These are phyloP conservation scores for Catocala sponsa DNA, from an alignment of 2,888 invertebrate species.

Conservation along the genomic window DNA sequence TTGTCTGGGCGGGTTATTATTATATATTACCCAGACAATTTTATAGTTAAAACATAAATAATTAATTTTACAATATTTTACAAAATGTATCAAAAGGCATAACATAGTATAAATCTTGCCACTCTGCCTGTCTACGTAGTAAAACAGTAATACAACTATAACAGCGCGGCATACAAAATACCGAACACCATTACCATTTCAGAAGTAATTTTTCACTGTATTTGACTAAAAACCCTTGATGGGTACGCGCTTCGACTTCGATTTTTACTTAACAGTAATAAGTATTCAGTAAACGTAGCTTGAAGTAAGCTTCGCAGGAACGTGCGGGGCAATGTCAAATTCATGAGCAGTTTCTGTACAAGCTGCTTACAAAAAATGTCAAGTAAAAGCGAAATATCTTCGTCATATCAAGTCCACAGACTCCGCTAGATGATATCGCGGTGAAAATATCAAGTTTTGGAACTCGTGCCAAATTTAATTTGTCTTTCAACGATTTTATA, in stretches of 20 bases:
- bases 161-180: constrained; percentile 8
- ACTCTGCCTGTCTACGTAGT: too few relatives aligned
- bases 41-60: too few relatives aligned
- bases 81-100: too few relatives aligned
- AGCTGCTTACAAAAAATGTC: constrained; percentile 54
- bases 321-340: constrained; percentile 59
- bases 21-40: too few relatives aligned
- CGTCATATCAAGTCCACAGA: constrained; percentile 43
- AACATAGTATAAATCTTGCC: too few relatives aligned
- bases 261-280: constrained; percentile 55
- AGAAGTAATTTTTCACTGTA: constrained; percentile 49
- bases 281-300: constrained; percentile 54
- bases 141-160: not conserved
- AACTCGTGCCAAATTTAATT: constrained; percentile 45
- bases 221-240: constrained; percentile 53
- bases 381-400: constrained; percentile 50
- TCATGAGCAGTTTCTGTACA: constrained; percentile 60
- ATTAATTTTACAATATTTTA: too few relatives aligned
- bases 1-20: too few relatives aligned
- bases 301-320: constrained; percentile 57
- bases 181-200: constrained; percentile 37
- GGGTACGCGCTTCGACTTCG: constrained; percentile 45
- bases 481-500: constrained; percentile 14
- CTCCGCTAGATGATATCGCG: constrained; percentile 23
- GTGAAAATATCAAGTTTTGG: constrained; percentile 40